Base-by-base conservation (phyloP, 1,140 invertebrate species). In the Holotrichia oblita region DNA sequence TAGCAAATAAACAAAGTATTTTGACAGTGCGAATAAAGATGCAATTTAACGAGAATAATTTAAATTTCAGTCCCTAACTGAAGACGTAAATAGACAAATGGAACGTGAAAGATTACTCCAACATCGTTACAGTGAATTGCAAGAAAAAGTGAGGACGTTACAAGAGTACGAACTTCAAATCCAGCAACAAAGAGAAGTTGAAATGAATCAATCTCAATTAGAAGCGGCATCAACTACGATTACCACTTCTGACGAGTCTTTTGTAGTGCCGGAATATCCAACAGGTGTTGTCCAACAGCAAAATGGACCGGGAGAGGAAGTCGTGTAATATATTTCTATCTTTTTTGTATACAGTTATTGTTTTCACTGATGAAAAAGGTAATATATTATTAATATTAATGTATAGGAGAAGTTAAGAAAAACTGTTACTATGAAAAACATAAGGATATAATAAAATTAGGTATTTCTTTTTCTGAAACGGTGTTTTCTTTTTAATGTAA, bases 21-120 rank as follows among this genome's bases (percentile, higher is more conserved):
- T n/a, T n/a, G n/a, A n/a, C n/a, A n/a, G n/a, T n/a, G n/a, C n/a
- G n/a, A n/a, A n/a, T n/a, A n/a, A n/a, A n/a, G n/a, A n/a, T n/a
- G n/a, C n/a, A n/a, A n/a, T n/a, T n/a, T n/a, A n/a, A n/a, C n/a
- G n/a, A n/a, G 27, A 34, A 34, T 34, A 83, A 81, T 84, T 85
- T 81, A 83, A 83, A 81, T 90, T 90, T 59, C 85, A 95, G 91
- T 93, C 94, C 0, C 85, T 99, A 34, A 94, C 94, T 76, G 97
- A 98, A 85, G 97, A 99, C 86, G 97, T 99, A 0, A 93, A 93
- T 75, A 89, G 96, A 77, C 98, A 99, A 89, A 94, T 94, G 77
- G 95, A 98, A 79, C 88, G 98, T 80, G 98, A 99, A 86, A 94
- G 93, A 81, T 90, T 91, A 77, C 88, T 99, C 41, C 98, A 99